These are phyloP conservation scores for Manacus vitellinus DNA, from an alignment of 2,113 vertebrate species.

Conservation along the genomic window DNA sequence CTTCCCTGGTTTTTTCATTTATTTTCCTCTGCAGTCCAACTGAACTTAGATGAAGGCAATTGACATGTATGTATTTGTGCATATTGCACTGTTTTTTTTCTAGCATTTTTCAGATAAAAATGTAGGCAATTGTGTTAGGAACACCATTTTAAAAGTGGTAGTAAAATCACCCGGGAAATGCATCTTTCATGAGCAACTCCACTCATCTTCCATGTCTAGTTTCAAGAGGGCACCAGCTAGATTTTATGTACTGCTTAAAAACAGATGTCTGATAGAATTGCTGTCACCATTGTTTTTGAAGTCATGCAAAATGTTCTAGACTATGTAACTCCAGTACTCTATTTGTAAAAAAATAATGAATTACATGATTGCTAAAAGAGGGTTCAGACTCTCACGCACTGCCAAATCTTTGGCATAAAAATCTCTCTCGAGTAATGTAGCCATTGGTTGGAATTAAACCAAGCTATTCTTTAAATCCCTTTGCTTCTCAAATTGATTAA, in stretches of 20 bases:
- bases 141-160: background rate
- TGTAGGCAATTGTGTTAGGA: background rate
- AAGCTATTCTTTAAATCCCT: constrained; percentile 14
- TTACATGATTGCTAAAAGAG: background rate
- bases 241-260: background rate
- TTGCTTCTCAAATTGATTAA: constrained; percentile 27
- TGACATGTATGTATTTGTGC: background rate
- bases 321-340: background rate
- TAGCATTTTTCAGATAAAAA: background rate
- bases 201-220: background rate
- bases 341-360: constrained; percentile 9
- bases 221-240: background rate
- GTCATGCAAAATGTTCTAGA: background rate
- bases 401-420: background rate
- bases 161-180: background rate
- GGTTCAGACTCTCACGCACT: background rate
- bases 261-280: background rate
- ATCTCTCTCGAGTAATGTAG: background rate
- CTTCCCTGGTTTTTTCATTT: background rate
- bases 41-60: background rate
- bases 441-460: background rate
- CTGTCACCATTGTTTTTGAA: background rate
- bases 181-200: background rate
- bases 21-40: background rate
- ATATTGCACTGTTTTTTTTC: background rate